A percentile compares a stretch with the other conserved stretches of the same genome.
These are phyloP conservation scores for Uria lomvia DNA, from an alignment of 2,113 vertebrate species.

Conservation along the genomic window DNA sequence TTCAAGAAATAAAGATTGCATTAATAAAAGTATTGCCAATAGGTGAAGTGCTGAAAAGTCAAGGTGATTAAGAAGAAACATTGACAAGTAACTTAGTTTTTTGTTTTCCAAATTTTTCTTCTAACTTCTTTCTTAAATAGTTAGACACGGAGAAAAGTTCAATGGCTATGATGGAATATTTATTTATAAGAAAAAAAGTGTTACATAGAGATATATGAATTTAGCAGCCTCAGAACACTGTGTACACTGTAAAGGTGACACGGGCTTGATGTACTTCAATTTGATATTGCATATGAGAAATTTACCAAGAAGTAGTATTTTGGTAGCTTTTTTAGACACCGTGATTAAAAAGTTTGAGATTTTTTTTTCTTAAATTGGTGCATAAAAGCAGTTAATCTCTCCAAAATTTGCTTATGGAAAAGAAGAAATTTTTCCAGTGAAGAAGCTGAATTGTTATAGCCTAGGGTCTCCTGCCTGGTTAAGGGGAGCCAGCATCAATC, in stretches of 20 bases:
- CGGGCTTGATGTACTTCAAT: background rate
- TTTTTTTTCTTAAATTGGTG: background rate
- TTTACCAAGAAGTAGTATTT: background rate
- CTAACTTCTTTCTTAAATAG: background rate
- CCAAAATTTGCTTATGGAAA: background rate
- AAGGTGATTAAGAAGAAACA: background rate
- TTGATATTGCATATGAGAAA: background rate
- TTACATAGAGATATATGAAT: background rate
- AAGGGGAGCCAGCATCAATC: background rate
- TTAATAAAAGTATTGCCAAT: background rate
- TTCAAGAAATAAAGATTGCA: background rate
- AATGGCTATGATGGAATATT: background rate
- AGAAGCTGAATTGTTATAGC: background rate
- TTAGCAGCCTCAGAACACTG: background rate
- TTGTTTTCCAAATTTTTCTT: background rate
- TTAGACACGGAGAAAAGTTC: background rate
- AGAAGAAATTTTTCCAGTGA: background rate
- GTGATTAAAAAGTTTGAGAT: background rate
- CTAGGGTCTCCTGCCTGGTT: background rate
- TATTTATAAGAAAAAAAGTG: background rate
- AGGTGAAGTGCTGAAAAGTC: background rate
- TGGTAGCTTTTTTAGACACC: background rate
- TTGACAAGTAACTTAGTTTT: background rate
- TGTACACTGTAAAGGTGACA: background rate
- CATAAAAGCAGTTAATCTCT: background rate